Evolutionary conservation across 2,113 vertebrate species (phyloP).

Genomic region (Neolamprologus kungweensis): DNA sequence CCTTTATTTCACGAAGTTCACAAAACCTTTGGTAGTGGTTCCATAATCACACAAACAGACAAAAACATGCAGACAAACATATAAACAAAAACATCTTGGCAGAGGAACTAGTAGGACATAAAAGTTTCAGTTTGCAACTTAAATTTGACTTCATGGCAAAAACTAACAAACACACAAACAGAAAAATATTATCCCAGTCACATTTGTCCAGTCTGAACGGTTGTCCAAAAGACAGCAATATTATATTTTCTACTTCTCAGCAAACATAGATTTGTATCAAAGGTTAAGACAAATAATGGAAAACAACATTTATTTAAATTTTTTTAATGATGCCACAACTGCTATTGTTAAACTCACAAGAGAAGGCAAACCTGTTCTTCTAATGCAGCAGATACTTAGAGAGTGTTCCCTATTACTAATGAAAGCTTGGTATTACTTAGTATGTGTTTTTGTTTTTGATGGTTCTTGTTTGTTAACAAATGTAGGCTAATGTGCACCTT

Average conservation of each 20-base stretch:
- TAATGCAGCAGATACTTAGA: neutral
- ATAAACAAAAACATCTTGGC: neutral
- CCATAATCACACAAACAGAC: neutral
- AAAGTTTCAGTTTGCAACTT: neutral
- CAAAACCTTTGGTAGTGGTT: neutral
- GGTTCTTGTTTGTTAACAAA: neutral
- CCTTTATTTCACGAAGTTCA: neutral
- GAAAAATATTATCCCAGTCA: neutral
- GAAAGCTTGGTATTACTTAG: neutral
- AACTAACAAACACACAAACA: neutral
- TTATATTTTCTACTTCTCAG: neutral
- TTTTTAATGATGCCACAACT: neutral
- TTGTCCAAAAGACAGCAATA: neutral
- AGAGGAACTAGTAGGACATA: neutral
- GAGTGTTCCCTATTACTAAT: neutral
- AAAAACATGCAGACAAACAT: neutral
- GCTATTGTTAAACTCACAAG: neutral
- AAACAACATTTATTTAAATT: neutral
- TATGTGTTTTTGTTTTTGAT: neutral
- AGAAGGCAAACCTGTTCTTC: neutral
- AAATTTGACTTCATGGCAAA: neutral
- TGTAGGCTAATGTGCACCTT: neutral
- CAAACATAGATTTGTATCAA: neutral
- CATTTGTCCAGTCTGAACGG: neutral
- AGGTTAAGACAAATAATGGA: neutral